phyloP scores from a whole-genome alignment of 2,797 vertebrate genomes.

The Enoplosus armatus region DNA sequence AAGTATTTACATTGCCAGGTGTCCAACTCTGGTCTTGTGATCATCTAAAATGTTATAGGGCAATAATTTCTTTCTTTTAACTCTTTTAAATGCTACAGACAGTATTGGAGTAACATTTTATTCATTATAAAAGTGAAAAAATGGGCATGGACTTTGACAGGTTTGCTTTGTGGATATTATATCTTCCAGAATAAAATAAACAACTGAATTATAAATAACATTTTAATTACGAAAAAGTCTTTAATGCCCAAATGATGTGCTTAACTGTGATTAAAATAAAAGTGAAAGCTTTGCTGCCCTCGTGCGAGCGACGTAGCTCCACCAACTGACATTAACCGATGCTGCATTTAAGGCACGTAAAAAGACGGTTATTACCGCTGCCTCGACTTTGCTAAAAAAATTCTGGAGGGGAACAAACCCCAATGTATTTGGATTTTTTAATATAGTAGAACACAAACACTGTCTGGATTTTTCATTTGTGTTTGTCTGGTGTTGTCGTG shows the following conservation, averaged over 20 bases:
- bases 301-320: conserved; percentile 26
- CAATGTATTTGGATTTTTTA: rapidly evolving
- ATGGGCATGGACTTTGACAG: neutral
- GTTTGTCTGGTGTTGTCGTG: rapidly evolving
- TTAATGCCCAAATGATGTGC: neutral
- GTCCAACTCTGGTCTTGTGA: neutral
- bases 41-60: neutral
- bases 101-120: neutral
- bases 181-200: neutral
- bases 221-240: neutral
- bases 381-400: rapidly evolving
- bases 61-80: neutral
- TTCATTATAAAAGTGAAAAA: neutral
- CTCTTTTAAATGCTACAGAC: neutral
- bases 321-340: neutral
- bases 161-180: neutral
- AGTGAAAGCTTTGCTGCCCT: conserved; percentile 71
- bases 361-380: neutral
- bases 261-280: conserved; percentile 28
- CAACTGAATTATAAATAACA: neutral
- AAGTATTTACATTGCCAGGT: neutral
- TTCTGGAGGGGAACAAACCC: rapidly evolving
- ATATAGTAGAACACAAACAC: rapidly evolving
- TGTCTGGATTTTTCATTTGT: rapidly evolving
- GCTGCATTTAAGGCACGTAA: conserved; percentile 26